Conservation (phyloP, 2,113 vertebrate genomes). For the Dunckerocampus dactyliophorus region DNA sequence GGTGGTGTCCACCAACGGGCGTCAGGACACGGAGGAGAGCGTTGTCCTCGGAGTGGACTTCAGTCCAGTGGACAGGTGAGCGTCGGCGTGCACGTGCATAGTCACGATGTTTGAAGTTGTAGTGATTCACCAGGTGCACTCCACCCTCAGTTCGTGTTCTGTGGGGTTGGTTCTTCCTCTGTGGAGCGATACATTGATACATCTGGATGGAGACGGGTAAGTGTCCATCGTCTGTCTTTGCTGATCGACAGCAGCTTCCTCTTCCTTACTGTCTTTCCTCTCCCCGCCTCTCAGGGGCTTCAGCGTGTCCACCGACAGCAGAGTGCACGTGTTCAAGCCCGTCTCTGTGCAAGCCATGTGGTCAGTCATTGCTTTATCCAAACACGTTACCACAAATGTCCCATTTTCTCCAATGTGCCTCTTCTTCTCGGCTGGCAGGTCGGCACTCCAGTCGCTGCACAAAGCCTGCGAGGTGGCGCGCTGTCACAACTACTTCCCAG, state of each 20-base stretch:
- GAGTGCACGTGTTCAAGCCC: constrained; percentile 94
- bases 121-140: neutral
- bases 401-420: neutral
- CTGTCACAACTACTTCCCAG: constrained; percentile 94
- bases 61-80: constrained; percentile 86
- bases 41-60: constrained; percentile 98
- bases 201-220: constrained; percentile 98
- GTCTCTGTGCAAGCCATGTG: constrained; percentile 99
- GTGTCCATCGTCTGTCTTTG: constrained; percentile 19
- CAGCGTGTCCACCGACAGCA: constrained; percentile 93
- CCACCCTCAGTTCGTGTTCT: constrained; percentile 80
- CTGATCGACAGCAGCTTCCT: neutral
- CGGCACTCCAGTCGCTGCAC: constrained; percentile 92
- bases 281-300: constrained; percentile 75
- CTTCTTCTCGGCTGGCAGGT: constrained; percentile 69
- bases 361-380: constrained; percentile 69
- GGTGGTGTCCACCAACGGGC: constrained; percentile 92
- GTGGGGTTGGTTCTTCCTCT: constrained; percentile 93
- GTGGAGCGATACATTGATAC: constrained; percentile 97
- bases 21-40: constrained; percentile 96
- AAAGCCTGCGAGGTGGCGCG: constrained; percentile 95
- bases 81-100: neutral
- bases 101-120: neutral
- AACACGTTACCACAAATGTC: neutral
- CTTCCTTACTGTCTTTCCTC: constrained; percentile 18